A percentile compares a stretch with the other conserved stretches of the same genome.
Evolutionary conservation across 2,113 vertebrate genomes (phyloP).

Genomic region (Cottus gobio): DNA sequence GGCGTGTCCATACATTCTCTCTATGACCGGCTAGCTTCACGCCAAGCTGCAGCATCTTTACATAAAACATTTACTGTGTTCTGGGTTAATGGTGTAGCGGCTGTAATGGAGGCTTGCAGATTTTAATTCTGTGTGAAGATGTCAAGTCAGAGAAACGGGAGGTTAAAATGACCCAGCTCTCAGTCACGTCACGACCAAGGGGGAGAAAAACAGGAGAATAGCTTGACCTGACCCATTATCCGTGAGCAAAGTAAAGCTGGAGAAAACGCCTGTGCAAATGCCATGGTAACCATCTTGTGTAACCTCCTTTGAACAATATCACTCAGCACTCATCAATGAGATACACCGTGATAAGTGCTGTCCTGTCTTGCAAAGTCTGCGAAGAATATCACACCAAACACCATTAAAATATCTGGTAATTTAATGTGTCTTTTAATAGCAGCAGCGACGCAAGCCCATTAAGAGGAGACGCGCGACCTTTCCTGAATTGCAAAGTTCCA

Average conservation of each 20-base stretch:
- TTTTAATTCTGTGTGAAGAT: constrained; percentile 49
- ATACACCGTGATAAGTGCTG: constrained; percentile 48
- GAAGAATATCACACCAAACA: constrained; percentile 43
- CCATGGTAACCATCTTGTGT: constrained; percentile 71
- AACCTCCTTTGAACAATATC: constrained; percentile 65
- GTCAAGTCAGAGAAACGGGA: constrained; percentile 46
- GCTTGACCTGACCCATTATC: constrained; percentile 75
- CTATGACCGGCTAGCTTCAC: constrained; percentile 21
- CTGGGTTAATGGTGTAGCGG: not conserved
- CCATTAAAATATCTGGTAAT: constrained; percentile 54
- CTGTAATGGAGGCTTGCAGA: constrained; percentile 16
- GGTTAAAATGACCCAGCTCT: constrained; percentile 70
- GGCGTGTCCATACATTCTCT: constrained; percentile 11
- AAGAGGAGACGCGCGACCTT: constrained; percentile 41
- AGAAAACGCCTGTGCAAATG: constrained; percentile 61
- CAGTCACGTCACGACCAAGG: constrained; percentile 51
- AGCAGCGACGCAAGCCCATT: constrained; percentile 37
- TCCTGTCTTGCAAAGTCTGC: constrained; percentile 36
- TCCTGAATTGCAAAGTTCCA: constrained; percentile 41
- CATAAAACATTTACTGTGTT: constrained; percentile 6
- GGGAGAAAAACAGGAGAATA: constrained; percentile 61
- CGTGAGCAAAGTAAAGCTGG: constrained; percentile 52
- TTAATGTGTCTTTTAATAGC: constrained; percentile 56
- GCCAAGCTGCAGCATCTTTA: constrained; percentile 12
- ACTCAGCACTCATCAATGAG: constrained; percentile 56